Conservation (phyloP, 2,113 vertebrate species). For the Dasyprocta punctata region DNA sequence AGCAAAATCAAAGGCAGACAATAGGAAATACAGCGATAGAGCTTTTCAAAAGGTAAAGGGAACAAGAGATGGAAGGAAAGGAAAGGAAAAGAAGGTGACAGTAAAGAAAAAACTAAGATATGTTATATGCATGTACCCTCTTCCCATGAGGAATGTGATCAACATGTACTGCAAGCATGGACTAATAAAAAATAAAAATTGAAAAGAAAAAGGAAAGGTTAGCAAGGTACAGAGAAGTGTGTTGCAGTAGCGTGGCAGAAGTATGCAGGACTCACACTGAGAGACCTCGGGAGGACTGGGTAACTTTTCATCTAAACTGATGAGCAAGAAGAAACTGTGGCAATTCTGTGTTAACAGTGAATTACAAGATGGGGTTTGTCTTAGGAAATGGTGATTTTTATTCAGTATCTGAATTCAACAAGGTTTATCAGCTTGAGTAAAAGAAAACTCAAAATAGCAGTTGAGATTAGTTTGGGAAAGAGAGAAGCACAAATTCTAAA, state of each 20-base stretch:
- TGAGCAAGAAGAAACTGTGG: background rate
- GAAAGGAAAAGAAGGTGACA: background rate
- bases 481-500: background rate
- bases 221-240: background rate
- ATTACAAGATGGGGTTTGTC: background rate
- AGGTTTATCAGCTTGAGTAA: background rate
- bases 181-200: background rate
- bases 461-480: background rate
- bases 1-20: background rate
- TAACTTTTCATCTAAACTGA: background rate
- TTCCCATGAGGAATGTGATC: background rate
- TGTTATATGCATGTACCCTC: too few species aligned
- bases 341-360: background rate
- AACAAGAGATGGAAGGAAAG: background rate
- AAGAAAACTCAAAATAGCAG: background rate
- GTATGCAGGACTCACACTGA: accelerated
- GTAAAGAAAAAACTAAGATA: background rate
- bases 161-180: background rate
- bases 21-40: background rate
- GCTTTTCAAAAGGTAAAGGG: background rate
- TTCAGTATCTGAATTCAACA: background rate
- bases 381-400: background rate
- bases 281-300: background rate
- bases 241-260: background rate
- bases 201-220: background rate